Conservation (phyloP, 2,113 vertebrate species). For the Grammomys surdaster region DNA sequence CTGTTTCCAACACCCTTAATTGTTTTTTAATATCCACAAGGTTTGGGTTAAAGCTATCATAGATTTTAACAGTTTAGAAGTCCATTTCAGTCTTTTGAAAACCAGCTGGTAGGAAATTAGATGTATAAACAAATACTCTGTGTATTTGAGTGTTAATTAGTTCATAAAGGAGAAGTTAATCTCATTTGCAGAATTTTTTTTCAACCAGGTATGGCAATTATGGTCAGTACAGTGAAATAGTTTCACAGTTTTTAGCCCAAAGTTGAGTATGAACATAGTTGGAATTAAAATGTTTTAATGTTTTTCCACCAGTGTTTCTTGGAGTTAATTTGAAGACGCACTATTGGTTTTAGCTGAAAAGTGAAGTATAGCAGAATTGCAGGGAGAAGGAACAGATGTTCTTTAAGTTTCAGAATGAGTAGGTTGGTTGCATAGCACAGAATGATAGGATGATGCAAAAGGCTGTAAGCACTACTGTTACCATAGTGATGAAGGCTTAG, state of each 20-base stretch:
- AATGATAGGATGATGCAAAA: constrained; percentile 64
- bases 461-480: not conserved
- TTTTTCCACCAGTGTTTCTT: constrained; percentile 74
- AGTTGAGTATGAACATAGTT: constrained; percentile 68
- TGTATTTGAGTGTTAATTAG: constrained; percentile 73
- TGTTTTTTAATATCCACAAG: constrained; percentile 57
- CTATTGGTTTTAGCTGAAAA: constrained; percentile 70
- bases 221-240: constrained; percentile 69
- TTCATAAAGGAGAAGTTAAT: constrained; percentile 64
- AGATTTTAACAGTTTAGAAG: constrained; percentile 57
- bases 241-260: constrained; percentile 65
- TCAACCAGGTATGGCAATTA: constrained; percentile 62
- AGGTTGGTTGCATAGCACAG: constrained; percentile 67
- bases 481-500: not conserved
- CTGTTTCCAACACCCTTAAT: constrained; percentile 16
- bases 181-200: constrained; percentile 67
- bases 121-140: constrained; percentile 48
- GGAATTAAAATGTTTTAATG: constrained; percentile 64
- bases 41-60: constrained; percentile 47
- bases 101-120: constrained; percentile 52
- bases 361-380: constrained; percentile 65
- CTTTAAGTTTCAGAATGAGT: constrained; percentile 70
- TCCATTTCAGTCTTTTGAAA: constrained; percentile 52
- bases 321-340: constrained; percentile 77
- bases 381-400: constrained; percentile 70